Percentiles rank a stretch among this genome's conserved stretches.
Evolutionary conservation across 1,140 invertebrate species (phyloP).

Genomic region (Physella acuta): DNA sequence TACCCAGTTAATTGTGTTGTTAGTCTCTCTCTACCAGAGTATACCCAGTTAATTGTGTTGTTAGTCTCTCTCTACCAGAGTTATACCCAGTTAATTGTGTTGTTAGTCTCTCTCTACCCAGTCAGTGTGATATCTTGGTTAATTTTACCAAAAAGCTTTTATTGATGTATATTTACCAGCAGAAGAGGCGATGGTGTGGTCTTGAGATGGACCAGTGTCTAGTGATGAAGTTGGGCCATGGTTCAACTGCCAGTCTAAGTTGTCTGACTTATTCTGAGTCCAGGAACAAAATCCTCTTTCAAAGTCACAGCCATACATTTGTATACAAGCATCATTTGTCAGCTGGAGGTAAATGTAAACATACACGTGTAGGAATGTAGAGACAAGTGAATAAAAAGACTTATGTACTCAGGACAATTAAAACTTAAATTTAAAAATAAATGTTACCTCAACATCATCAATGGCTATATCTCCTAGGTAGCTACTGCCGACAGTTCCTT

Average conservation of each 20-base stretch:
- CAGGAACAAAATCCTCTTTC: slow-evolving; percentile 43
- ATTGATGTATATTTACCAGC: slow-evolving; percentile 9
- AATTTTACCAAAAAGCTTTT: neutral
- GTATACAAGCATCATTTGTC: neutral
- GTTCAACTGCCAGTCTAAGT: slow-evolving; percentile 43
- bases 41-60: no score
- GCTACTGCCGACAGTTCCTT: slow-evolving; percentile 62
- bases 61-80: no score
- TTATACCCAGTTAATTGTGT: no score
- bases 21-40: no score
- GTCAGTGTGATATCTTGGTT: neutral
- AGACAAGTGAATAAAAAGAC: no score
- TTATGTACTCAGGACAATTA: no score
- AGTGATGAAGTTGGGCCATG: slow-evolving; percentile 25
- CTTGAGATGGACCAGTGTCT: slow-evolving; percentile 31
- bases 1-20: no score
- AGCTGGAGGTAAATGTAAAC: no score
- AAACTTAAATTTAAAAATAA: neutral
- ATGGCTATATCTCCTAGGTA: slow-evolving; percentile 39
- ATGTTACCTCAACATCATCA: slow-evolving; percentile 32
- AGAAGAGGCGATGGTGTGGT: slow-evolving; percentile 30
- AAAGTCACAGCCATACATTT: slow-evolving; percentile 37
- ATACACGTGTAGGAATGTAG: no score
- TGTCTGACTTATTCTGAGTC: slow-evolving; percentile 35
- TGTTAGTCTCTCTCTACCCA: neutral